Evolutionary conservation across 2,797 vertebrate genomes (phyloP).

Genomic region (Coilia nasus): DNA sequence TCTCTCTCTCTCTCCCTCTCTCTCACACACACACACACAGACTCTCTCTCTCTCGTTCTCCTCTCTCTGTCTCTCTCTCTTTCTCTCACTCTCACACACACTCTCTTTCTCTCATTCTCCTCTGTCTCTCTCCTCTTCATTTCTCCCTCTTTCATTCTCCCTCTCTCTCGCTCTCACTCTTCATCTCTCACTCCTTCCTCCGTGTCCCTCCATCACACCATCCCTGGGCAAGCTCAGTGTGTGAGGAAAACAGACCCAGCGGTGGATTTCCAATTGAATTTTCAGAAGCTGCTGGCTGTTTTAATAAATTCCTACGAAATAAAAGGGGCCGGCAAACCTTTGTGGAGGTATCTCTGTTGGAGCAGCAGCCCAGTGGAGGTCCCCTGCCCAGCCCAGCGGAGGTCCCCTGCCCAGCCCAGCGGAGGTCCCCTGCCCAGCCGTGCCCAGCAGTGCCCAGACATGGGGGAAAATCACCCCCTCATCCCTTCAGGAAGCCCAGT

Average conservation of each 20-base stretch:
- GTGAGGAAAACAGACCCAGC: slow-evolving; percentile 69
- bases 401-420: slow-evolving; percentile 29
- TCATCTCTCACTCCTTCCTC: slow-evolving; percentile 51
- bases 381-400: slow-evolving; percentile 31
- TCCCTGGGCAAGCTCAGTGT: slow-evolving; percentile 53
- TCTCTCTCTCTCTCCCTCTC: not conserved
- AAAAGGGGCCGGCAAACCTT: slow-evolving; percentile 70
- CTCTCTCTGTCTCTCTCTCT: too few species aligned
- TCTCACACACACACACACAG: not conserved
- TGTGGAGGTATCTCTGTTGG: slow-evolving; percentile 69
- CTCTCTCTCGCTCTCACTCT: not conserved
- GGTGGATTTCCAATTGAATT: slow-evolving; percentile 72
- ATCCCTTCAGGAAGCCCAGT: slow-evolving; percentile 7
- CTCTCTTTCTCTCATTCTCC: too few species aligned
- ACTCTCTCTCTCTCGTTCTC: too few species aligned
- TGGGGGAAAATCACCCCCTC: not conserved
- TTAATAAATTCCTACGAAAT: slow-evolving; percentile 75
- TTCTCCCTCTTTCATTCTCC: not conserved
- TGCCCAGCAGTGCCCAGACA: slow-evolving; percentile 21
- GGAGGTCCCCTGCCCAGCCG: slow-evolving; percentile 28
- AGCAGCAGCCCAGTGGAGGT: slow-evolving; percentile 54
- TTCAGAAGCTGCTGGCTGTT: slow-evolving; percentile 68
- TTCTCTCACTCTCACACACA: too few species aligned
- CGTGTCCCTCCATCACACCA: slow-evolving; percentile 27
- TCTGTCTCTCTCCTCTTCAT: too few species aligned